Percentiles rank a stretch among this genome's conserved stretches.
phyloP scores from a whole-genome alignment of 2,797 vertebrate genomes.

The Coregonus suidteri region DNA sequence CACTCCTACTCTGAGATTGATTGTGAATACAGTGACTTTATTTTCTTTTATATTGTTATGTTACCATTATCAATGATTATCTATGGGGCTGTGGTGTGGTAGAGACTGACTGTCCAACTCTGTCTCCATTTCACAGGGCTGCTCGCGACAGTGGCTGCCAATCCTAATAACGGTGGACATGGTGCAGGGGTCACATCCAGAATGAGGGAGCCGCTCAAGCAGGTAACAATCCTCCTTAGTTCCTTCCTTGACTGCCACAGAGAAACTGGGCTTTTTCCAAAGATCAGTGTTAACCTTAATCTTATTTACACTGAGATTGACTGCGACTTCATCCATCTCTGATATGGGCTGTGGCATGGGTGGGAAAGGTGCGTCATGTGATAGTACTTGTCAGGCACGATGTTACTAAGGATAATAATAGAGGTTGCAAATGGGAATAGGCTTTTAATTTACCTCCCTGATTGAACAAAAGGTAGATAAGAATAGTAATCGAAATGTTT shows the following conservation, averaged over 20 bases:
- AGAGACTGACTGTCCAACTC: not conserved
- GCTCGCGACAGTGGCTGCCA: slow-evolving; percentile 87
- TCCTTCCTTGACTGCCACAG: not conserved
- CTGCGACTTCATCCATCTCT: too few species aligned
- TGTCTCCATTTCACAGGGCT: slow-evolving; percentile 72
- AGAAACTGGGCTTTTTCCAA: not conserved
- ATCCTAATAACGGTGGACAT: slow-evolving; percentile 60
- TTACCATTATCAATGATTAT: not conserved
- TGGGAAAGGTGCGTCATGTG: not conserved
- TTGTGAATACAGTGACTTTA: not conserved
- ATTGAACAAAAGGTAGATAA: too few species aligned
- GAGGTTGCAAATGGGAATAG: too few species aligned
- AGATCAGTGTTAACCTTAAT: not conserved
- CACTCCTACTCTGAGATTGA: not conserved
- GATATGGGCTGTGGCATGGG: not conserved
- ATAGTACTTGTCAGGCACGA: not conserved
- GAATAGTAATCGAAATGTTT: too few species aligned
- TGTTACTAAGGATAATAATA: too few species aligned
- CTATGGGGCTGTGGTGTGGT: not conserved
- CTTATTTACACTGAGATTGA: not conserved
- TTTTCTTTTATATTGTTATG: not conserved
- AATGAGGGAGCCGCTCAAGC: not conserved
- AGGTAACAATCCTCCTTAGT: not conserved
- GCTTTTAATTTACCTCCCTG: too few species aligned
- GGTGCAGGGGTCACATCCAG: slow-evolving; percentile 48